Evolutionary conservation across 2,113 vertebrate species (phyloP), one percentile per base, ranked within the genome.

Genomic region (Plestiodon gilberti): DNA sequence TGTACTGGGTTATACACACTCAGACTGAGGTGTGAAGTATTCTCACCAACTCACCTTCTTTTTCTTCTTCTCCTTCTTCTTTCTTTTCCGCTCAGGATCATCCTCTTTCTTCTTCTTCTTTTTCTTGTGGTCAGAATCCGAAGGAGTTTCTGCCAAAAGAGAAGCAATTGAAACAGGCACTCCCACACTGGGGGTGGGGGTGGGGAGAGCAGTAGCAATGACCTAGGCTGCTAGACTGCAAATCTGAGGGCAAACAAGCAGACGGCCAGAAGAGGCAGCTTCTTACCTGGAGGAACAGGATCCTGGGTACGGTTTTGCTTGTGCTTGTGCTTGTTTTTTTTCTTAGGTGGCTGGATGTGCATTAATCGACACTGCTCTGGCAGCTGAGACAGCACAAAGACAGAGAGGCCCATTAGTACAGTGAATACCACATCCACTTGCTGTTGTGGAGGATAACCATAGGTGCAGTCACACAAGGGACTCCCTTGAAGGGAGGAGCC

Each of bases 1-100:
- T 28, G 18, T 15, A 40, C 57, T 67, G 59, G n/a, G 6, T 1
- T 14, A 43, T 23, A 82, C 40, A 28, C 30, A 78, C 40, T 10
- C 6, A 20, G 22, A 11, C 15, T 61, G 33, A 17, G 28, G 30
- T 48, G 0, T 0, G 4, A 4, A 35, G 43, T 30, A 1, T 48
- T 81, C 33, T 22, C 8, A 57, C 80, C 11, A 38, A 4, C 87
- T 81, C 91, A 98, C 99, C 97, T 99, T 99, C 93, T 99, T 99
- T 95, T 99, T 99, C 95, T 99, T 99, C 94, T 99, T 99, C 83
- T 99, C 98, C 94, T 99, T 99, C 97, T 99, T 99, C 96, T 99
- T 99, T 93, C 98, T 98, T 90, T 99, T 99, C 87, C 98, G 95
- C 43, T 99, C 98, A 0, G 98, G 98, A 92, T 99, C 99, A 30